Evolutionary conservation across 2,888 invertebrate genomes (phyloP).

Genomic region (Laothoe populi): DNA sequence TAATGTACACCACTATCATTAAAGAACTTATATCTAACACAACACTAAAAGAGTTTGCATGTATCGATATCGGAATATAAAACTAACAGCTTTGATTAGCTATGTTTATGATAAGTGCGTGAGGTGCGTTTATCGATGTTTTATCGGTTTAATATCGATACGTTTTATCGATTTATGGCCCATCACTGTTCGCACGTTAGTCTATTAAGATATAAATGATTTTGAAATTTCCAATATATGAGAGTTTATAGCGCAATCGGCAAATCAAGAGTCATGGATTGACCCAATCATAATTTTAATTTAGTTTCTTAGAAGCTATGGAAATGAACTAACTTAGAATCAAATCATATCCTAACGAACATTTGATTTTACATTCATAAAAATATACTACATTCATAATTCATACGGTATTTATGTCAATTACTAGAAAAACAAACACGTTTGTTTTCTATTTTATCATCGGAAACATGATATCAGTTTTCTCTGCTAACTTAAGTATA

Average conservation of each 20-base stretch:
- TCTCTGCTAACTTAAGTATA: too few species aligned
- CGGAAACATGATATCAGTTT: too few species aligned
- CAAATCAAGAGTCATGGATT: neutral
- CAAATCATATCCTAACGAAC: neutral
- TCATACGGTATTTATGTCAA: too few species aligned
- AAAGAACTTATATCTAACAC: slow-evolving; percentile 26
- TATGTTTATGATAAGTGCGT: slow-evolving; percentile 18
- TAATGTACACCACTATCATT: slow-evolving; percentile 27
- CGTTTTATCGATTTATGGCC: slow-evolving; percentile 15
- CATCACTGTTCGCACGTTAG: slow-evolving; percentile 19
- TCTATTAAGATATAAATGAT: slow-evolving; percentile 28
- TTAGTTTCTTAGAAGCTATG: neutral
- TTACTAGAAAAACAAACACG: too few species aligned
- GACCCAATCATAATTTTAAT: slow-evolving; percentile 3
- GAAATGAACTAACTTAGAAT: neutral
- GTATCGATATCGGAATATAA: slow-evolving; percentile 11
- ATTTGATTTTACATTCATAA: too few species aligned
- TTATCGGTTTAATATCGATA: slow-evolving; percentile 28
- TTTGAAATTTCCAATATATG: slow-evolving; percentile 16
- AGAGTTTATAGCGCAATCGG: slow-evolving; percentile 9
- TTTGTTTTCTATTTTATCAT: too few species aligned
- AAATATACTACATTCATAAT: too few species aligned
- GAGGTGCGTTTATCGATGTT: slow-evolving; percentile 17
- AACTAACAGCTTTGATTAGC: slow-evolving; percentile 14
- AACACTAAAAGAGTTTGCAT: slow-evolving; percentile 25